phyloP scores from a whole-genome alignment of 2,797 vertebrate genomes.

The Pantherophis alleghaniensis region DNA sequence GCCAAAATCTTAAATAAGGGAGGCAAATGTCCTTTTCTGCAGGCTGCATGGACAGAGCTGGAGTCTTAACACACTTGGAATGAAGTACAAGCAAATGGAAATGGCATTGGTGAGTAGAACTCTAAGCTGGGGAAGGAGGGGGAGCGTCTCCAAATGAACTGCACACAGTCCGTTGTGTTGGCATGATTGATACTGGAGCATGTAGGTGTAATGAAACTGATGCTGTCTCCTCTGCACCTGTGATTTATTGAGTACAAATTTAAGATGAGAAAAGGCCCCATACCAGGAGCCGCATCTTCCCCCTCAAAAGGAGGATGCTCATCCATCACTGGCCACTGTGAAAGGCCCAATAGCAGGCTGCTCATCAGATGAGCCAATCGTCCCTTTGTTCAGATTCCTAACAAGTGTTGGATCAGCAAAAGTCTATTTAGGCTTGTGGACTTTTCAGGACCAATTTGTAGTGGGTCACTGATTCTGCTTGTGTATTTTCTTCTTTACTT shows the following conservation, averaged over 20 bases:
- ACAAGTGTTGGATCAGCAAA: constrained; percentile 99
- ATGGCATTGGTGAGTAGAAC: constrained; percentile 58
- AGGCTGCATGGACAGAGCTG: constrained; percentile 41
- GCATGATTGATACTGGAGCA: constrained; percentile 84
- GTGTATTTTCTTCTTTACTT: constrained; percentile 91
- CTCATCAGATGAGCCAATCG: constrained; percentile 97
- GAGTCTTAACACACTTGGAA: constrained; percentile 51
- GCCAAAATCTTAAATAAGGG: neutral
- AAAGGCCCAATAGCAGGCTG: constrained; percentile 89
- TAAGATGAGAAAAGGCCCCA: constrained; percentile 88
- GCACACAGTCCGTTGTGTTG: constrained; percentile 71
- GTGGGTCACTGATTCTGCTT: constrained; percentile 96
- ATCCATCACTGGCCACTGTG: constrained; percentile 97
- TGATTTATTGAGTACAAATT: constrained; percentile 86
- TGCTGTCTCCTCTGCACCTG: constrained; percentile 80
- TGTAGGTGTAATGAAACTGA: constrained; percentile 86
- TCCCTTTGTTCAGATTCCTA: constrained; percentile 99
- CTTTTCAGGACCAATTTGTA: constrained; percentile 99
- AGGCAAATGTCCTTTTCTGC: neutral
- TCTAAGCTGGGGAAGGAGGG: constrained; percentile 56
- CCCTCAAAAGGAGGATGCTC: constrained; percentile 86
- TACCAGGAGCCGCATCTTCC: constrained; percentile 83
- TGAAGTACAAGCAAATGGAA: constrained; percentile 68
- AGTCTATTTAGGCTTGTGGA: constrained; percentile 99
- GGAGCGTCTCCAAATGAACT: constrained; percentile 78